A percentile compares a stretch with the other conserved stretches of the same genome.
These are phyloP conservation scores for Crocodylus rhombifer DNA, from an alignment of 2,797 vertebrate genomes.

Conservation along the genomic window DNA sequence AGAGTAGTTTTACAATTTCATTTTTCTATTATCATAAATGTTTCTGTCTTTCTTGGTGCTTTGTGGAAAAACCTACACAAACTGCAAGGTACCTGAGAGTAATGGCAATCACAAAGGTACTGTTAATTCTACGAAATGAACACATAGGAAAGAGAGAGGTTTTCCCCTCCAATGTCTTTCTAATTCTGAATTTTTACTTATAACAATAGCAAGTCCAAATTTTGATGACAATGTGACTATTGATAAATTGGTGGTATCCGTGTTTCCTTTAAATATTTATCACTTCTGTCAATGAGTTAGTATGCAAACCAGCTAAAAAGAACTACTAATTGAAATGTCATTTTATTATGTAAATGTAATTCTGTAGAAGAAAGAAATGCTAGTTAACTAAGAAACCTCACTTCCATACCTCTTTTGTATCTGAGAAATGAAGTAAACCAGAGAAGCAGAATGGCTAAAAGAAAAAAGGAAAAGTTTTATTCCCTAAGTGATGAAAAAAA, in stretches of 20 bases:
- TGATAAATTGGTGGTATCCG: background rate
- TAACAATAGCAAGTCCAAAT: background rate
- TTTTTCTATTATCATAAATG: background rate
- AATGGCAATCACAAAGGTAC: too few relatives aligned
- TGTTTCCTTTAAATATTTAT: background rate
- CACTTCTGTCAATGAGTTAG: background rate
- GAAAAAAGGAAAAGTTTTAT: background rate
- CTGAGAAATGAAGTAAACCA: slow-evolving; percentile 31
- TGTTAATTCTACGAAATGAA: background rate
- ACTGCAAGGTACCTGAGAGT: background rate
- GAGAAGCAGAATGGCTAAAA: background rate
- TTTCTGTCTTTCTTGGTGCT: background rate
- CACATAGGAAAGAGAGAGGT: background rate
- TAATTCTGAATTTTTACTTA: fast-evolving
- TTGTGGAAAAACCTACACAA: fast-evolving
- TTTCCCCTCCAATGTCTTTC: too few relatives aligned
- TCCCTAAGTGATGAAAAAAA: background rate
- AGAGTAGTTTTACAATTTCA: fast-evolving
- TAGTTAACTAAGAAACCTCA: slow-evolving; percentile 10
- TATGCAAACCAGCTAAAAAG: fast-evolving
- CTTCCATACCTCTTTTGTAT: background rate
- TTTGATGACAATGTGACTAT: background rate
- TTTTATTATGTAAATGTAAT: background rate
- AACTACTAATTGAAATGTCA: background rate
- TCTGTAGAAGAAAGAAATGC: background rate